Evolutionary conservation across 2,888 invertebrate species (phyloP), one percentile per base, ranked within the genome.

Genomic region (Oscheius sp.): DNA sequence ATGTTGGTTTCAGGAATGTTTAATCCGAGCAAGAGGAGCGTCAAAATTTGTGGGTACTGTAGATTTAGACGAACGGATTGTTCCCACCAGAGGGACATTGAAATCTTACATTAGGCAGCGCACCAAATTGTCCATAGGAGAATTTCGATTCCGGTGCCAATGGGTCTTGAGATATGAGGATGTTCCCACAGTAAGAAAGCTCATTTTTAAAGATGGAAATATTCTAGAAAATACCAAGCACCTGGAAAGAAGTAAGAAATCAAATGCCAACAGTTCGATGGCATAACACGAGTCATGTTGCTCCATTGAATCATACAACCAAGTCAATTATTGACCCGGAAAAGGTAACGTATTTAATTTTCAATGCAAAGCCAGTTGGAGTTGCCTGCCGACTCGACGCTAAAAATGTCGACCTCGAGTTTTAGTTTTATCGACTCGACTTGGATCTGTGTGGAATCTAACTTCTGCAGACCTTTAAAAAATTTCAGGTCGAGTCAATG

Each of bases 281-380:
- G 78, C 77, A 76, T 43, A 81, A 81, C 45, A 81, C 81, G 0
- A 79, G 78, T 53, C 77, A 78, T 45, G 75, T 81, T 21, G 81
- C 81, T 12, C 81, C 81, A 1, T 68, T 74, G 18, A 81, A 81
- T 46, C 81, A 81, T 63, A 81, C 81, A 1, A 75, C 79, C 21
- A 81, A 81, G 49, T 73, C 75, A 5, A 74, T 81, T 0, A 46
- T 81, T 35, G 72, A 77, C 2, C 77, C 81, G 1, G 25, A 52
- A 56, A 41, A 59, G 61, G 80, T 73, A 16, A n/a, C 12, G 7
- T 29, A 25, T 64, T n/a, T 68, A 25, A 52, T 45, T 23, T 64
- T 63, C 18, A 45, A 9, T 27, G 21, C 12, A 45, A 6, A 41
- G 18, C 41, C 9, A 13, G 41, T 41, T 18, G 23, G 18, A 23